Percentiles rank a stretch among this genome's conserved stretches.
phyloP scores from a whole-genome alignment of 2,797 vertebrate species.

The Rhinichthys osculus region DNA sequence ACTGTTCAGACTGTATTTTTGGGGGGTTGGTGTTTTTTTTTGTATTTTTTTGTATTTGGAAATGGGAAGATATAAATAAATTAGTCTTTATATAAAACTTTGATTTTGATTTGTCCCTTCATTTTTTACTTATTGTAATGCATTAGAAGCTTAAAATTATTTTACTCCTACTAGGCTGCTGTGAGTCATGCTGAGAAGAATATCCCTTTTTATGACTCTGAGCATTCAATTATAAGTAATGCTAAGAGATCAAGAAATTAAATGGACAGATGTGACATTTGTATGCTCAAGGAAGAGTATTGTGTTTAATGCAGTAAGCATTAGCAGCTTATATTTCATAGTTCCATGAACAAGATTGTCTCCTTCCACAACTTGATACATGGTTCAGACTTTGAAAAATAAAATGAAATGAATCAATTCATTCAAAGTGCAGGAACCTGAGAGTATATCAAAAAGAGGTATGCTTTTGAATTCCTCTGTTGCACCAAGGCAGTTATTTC shows the following conservation, averaged over 20 bases:
- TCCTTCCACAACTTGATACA: background rate
- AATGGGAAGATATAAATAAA: constrained; percentile 75
- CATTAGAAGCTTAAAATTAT: background rate
- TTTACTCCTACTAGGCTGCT: background rate
- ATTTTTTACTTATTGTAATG: constrained; percentile 48
- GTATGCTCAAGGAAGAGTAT: background rate
- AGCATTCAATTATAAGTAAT: background rate
- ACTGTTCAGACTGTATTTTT: constrained; percentile 69
- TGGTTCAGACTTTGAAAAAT: background rate
- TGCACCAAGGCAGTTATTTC: background rate
- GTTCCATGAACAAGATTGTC: background rate
- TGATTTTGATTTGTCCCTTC: constrained; percentile 65
- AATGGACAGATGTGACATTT: constrained; percentile 1
- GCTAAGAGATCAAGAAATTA: background rate
- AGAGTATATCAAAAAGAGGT: background rate
- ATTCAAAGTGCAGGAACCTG: background rate
- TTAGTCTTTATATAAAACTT: constrained; percentile 78
- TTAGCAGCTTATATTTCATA: constrained; percentile 5
- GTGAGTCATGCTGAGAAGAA: background rate
- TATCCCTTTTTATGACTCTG: background rate
- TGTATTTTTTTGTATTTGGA: constrained; percentile 65
- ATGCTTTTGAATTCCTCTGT: background rate
- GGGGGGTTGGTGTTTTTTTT: constrained; percentile 64
- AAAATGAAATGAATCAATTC: background rate
- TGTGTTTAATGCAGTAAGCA: background rate